Conservation (phyloP, 2,888 invertebrate genomes). For the Lasius platythorax region DNA sequence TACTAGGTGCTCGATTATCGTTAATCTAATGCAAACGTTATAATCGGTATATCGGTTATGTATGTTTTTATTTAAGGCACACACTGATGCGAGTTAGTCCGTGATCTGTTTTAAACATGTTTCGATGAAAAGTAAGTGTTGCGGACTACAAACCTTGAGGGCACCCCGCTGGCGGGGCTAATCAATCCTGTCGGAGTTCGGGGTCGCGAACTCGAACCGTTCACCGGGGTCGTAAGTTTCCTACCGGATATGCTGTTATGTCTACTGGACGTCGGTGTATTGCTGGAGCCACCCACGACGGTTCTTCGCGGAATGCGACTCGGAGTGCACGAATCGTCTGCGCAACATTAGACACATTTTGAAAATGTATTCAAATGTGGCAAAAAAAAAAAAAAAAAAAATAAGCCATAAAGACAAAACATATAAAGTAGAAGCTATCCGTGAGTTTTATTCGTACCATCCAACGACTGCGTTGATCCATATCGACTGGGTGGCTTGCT, state of each 20-base stretch:
- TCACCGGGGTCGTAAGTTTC: constrained; percentile 88
- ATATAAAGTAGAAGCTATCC: background rate
- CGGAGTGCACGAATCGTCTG: constrained; percentile 92
- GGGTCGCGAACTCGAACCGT: constrained; percentile 89
- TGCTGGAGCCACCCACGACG: constrained; percentile 88
- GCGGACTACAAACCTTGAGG: constrained; percentile 88
- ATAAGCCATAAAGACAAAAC: background rate
- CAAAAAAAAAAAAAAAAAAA: background rate
- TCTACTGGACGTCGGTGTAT: constrained; percentile 87
- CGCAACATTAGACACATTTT: background rate
- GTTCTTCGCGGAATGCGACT: constrained; percentile 93
- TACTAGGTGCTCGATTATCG: constrained; percentile 35
- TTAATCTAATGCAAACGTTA: constrained; percentile 57
- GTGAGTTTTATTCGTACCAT: constrained; percentile 91
- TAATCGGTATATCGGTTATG: constrained; percentile 39
- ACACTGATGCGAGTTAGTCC: constrained; percentile 71
- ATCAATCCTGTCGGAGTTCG: constrained; percentile 92
- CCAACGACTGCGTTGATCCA: constrained; percentile 96
- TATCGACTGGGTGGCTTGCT: constrained; percentile 97
- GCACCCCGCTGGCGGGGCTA: constrained; percentile 90
- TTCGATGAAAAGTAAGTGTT: background rate
- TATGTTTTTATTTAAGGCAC: constrained; percentile 37
- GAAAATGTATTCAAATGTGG: background rate
- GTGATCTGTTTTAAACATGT: constrained; percentile 29
- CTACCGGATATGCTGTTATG: constrained; percentile 88